Evolutionary conservation across 2,797 vertebrate species (phyloP), one percentile per base, ranked within the genome.

Genomic region (Danio albolineatus): DNA sequence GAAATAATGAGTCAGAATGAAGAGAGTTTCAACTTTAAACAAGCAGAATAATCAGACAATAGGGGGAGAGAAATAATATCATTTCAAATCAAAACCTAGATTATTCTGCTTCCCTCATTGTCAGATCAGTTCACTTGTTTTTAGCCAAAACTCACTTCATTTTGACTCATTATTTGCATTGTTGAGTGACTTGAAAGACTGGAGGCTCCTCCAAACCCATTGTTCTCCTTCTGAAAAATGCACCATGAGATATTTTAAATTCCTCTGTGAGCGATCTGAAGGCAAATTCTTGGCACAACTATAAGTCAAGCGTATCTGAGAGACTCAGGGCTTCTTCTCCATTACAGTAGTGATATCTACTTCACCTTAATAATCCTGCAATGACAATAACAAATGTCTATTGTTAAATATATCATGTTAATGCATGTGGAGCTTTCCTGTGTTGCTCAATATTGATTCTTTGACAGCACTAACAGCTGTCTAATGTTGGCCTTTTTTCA

Each of bases 221-320:
- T 28, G 28, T 28, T 28, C 28, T 28, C 28, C 28, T 28, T 28
- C 1, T 28, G 28, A 28, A 28, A 28, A 28, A 28, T 28, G 28
- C 28, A 28, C 9, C 48, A 38, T 9, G 3, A 69, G 9, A 38
- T 28, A 5, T 51, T 69, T 38, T 12, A 69, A 10, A 69, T 69
- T 51, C 38, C 28, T 69, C 38, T 51, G 9, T 67, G 46, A 67
- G 38, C 49, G 28, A 51, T 51, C 48, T 51, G 9, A 38, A 17
- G 38, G 49, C 21, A 10, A 69, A 69, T 51, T 69, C 65, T 38
- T 69, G 65, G 65, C 46, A 38, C 14, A 38, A 49, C 28, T 51
- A 4, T 51, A 16, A 69, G 38, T 21, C 21, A 51, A 10, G 28
- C 9, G 51, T 51, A 69, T 36, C 28, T 69, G 46, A 67, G 2